Conservation (phyloP, 2,113 vertebrate genomes). For the Stictonetta naevosa region DNA sequence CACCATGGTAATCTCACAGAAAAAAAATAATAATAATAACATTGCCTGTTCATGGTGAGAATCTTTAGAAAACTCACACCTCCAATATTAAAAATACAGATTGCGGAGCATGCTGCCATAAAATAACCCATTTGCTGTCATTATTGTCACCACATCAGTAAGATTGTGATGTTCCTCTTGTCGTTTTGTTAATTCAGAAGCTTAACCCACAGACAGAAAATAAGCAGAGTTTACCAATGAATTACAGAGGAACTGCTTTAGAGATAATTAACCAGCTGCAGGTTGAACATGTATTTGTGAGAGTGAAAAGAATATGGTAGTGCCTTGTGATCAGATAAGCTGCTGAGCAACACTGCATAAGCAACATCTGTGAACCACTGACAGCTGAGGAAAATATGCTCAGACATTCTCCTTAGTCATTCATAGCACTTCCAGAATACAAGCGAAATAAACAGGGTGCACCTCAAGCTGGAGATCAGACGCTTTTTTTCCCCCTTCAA, state of each 20-base stretch:
- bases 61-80: neutral
- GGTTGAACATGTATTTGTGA: neutral
- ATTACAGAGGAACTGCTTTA: neutral
- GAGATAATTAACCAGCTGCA: constrained; percentile 9
- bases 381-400: neutral
- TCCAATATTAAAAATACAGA: neutral
- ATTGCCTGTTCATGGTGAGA: neutral
- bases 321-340: neutral
- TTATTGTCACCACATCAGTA: neutral
- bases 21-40: too few relatives aligned
- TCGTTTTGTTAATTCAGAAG: neutral
- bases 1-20: constrained; percentile 11
- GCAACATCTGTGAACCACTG: constrained; percentile 17
- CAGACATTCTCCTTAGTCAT: neutral
- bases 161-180: neutral
- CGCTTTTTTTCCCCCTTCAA: neutral
- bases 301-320: neutral
- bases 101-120: neutral
- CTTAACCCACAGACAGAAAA: neutral
- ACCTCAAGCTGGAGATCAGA: neutral
- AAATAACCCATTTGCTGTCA: neutral
- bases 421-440: neutral
- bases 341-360: neutral
- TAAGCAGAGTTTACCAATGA: neutral
- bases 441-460: neutral